Conservation (phyloP, 2,888 invertebrate species). For the Thymelicus acteon region DNA sequence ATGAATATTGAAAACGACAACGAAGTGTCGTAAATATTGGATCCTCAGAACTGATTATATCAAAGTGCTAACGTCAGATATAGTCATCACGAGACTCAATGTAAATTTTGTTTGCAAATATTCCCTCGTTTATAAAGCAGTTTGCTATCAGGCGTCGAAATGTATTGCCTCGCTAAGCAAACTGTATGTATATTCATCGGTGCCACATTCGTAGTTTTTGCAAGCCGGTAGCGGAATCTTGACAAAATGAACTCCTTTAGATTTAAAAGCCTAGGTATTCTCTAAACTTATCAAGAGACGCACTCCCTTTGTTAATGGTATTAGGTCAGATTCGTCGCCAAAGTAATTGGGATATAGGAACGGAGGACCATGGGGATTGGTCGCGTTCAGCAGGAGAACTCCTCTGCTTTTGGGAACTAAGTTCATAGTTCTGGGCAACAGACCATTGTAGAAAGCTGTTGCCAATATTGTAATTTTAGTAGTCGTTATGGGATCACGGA, state of each 20-base stretch:
- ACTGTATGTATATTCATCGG: slow-evolving; percentile 87
- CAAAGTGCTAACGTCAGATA: too few species aligned
- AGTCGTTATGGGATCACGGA: slow-evolving; percentile 76
- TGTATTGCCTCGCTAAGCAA: slow-evolving; percentile 86
- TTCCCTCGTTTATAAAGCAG: too few species aligned
- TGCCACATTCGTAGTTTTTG: slow-evolving; percentile 81
- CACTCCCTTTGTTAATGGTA: slow-evolving; percentile 84
- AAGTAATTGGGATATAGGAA: slow-evolving; percentile 88
- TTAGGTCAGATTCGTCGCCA: slow-evolving; percentile 82
- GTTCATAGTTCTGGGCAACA: slow-evolving; percentile 83
- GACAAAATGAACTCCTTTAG: slow-evolving; percentile 82
- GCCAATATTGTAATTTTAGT: slow-evolving; percentile 71
- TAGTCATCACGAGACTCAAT: too few species aligned
- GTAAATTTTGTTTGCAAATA: too few species aligned
- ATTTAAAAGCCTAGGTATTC: slow-evolving; percentile 81
- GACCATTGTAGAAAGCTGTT: slow-evolving; percentile 84
- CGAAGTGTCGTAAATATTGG: too few species aligned
- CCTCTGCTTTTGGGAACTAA: slow-evolving; percentile 87
- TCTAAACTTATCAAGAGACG: slow-evolving; percentile 84
- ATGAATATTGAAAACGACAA: too few species aligned
- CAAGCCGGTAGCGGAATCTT: slow-evolving; percentile 84
- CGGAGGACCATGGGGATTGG: slow-evolving; percentile 88
- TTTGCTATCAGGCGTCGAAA: slow-evolving; percentile 46
- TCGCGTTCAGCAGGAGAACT: slow-evolving; percentile 82
- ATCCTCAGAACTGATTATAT: too few species aligned